These are phyloP conservation scores for Phyllostomus hastatus DNA, from an alignment of 2,113 vertebrate species.

Conservation along the genomic window DNA sequence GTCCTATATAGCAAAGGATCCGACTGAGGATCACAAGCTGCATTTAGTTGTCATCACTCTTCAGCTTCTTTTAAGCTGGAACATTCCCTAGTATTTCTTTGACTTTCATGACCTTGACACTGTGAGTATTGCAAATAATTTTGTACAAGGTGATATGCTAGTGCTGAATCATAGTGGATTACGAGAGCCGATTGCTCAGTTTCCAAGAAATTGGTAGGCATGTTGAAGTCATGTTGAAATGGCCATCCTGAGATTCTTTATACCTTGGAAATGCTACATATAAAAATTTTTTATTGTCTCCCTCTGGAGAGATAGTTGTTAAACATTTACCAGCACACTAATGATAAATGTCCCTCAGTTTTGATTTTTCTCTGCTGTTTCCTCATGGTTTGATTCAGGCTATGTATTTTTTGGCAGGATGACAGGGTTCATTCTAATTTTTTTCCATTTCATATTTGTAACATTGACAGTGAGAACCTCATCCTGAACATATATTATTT, in stretches of 20 bases:
- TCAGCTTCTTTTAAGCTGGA: not conserved
- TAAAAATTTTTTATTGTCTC: not conserved
- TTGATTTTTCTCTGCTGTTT: not conserved
- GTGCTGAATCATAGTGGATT: not conserved
- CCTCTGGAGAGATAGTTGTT: not conserved
- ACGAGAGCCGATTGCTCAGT: not conserved
- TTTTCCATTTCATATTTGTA: not conserved
- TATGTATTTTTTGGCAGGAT: not conserved
- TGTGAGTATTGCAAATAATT: not conserved
- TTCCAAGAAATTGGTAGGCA: not conserved
- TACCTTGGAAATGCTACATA: not conserved
- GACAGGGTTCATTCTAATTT: not conserved
- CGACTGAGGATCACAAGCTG: not conserved
- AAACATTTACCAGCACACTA: not conserved
- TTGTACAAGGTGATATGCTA: not conserved
- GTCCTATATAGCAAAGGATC: not conserved
- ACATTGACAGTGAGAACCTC: not conserved
- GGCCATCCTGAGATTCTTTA: not conserved
- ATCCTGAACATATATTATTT: not conserved
- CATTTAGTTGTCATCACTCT: not conserved
- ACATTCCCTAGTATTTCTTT: not conserved
- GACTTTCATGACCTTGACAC: not conserved
- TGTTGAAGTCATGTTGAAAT: not conserved
- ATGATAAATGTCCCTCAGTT: not conserved
- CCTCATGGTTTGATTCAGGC: not conserved